Evolutionary conservation across 2,797 vertebrate genomes (phyloP).

Genomic region (Sciaenops ocellatus): DNA sequence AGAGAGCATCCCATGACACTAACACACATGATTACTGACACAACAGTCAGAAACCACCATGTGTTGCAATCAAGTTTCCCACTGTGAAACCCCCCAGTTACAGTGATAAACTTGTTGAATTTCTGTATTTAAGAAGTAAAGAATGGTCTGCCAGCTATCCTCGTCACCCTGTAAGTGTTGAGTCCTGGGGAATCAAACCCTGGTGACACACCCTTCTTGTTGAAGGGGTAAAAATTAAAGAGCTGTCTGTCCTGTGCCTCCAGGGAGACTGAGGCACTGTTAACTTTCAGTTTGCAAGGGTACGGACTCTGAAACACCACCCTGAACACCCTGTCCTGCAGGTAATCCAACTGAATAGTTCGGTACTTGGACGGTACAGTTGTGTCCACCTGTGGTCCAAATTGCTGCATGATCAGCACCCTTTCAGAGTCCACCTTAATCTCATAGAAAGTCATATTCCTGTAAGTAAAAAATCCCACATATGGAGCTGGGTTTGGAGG

Average conservation of each 20-base stretch:
- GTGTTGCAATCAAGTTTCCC: background rate
- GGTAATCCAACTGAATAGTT: constrained; percentile 88
- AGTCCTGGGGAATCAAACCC: constrained; percentile 94
- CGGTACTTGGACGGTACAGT: constrained; percentile 87
- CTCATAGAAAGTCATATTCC: constrained; percentile 93
- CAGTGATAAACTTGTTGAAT: background rate
- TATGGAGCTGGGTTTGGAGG: constrained; percentile 88
- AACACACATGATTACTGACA: constrained; percentile 1
- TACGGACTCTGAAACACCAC: constrained; percentile 92
- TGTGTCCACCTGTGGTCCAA: constrained; percentile 90
- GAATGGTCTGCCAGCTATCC: constrained; percentile 84
- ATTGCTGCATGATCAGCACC: constrained; percentile 91
- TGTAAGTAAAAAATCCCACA: constrained; percentile 90
- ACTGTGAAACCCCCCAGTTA: background rate
- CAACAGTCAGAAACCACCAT: constrained; percentile 3
- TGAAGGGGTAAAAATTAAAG: constrained; percentile 90
- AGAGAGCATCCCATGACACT: background rate
- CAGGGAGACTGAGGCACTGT: constrained; percentile 88
- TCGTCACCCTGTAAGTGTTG: constrained; percentile 91
- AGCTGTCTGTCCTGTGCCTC: constrained; percentile 93
- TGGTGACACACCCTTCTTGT: constrained; percentile 87
- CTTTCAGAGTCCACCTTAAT: constrained; percentile 85
- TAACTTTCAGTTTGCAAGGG: constrained; percentile 89
- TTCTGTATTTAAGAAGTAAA: constrained; percentile 75
- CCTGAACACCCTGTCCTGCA: constrained; percentile 91